Base-by-base conservation (phyloP, 37 sponge, comb jelly and placozoan species). In the Amphimedon queenslandica region DNA sequence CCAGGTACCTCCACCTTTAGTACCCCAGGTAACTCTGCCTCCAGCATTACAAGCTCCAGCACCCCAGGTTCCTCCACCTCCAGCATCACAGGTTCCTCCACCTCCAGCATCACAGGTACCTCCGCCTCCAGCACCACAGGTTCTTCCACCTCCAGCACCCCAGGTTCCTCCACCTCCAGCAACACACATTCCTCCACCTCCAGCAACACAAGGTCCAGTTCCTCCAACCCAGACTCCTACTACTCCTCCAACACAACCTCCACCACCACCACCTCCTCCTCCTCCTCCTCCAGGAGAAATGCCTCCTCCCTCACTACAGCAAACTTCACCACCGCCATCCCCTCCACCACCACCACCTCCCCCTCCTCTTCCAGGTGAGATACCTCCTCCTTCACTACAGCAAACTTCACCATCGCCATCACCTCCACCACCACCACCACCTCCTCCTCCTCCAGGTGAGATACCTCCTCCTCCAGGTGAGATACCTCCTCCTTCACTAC, bases 71-170 rank as follows among this genome's bases (percentile, higher is more conserved):
- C 63, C 65, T 6, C 67, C 23, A 23, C 39, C 63, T 20, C 58
- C 78, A 4, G 66, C 72, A 21, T 67, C 73, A 6, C 85, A 78
- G 10, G 21, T 66, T 57, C 85, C 85, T 36, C 85, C 85, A 29
- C 81, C 73, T 53, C 64, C 69, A 10, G 78, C 79, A 47, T 13
- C 8, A 47, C 53, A 8, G 13, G 13, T 18, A 47, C 53, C 53
- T 47, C 53, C 8, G 13, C n/a, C n/a, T n/a, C n/a, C n/a, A n/a
- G n/a, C n/a, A n/a, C n/a, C n/a, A n/a, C 8, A 13, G 13, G 13
- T 18, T 18, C 53, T 13, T 47, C 13, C 53, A 18, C 13, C 13
- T 47, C 53, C 13, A 13, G 53, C 53, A 47, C 8, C 8, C 8
- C 13, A 47, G 13, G 13, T 8, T 18, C 13, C 53, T 47, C 8